These are phyloP conservation scores for Rhinogobio ventralis DNA, from an alignment of 2,797 vertebrate genomes.

Conservation along the genomic window DNA sequence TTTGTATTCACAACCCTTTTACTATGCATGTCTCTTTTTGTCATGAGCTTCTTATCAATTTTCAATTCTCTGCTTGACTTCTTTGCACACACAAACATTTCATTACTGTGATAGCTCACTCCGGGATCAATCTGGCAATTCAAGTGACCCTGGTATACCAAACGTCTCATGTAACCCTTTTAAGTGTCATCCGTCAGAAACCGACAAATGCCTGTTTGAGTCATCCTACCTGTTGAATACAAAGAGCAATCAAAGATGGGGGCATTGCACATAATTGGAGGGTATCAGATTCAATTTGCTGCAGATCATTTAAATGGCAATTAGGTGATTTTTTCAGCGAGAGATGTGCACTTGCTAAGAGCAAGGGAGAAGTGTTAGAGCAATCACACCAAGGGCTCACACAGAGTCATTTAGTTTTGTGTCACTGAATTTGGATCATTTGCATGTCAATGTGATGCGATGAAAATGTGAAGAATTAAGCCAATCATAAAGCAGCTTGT, in stretches of 20 bases:
- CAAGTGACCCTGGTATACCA: slow-evolving; percentile 36
- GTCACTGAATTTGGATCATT: slow-evolving; percentile 32
- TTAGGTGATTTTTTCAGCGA: slow-evolving; percentile 36
- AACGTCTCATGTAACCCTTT: slow-evolving; percentile 38
- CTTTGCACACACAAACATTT: slow-evolving; percentile 58
- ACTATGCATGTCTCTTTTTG: slow-evolving; percentile 53
- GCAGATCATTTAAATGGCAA: slow-evolving; percentile 46
- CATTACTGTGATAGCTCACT: slow-evolving; percentile 51
- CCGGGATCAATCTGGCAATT: slow-evolving; percentile 45
- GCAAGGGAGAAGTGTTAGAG: slow-evolving; percentile 31
- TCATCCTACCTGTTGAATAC: slow-evolving; percentile 40
- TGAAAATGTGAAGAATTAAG: slow-evolving; percentile 39
- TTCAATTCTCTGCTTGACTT: slow-evolving; percentile 65
- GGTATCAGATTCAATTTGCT: slow-evolving; percentile 45
- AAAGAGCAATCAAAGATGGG: slow-evolving; percentile 42
- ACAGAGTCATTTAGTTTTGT: slow-evolving; percentile 38
- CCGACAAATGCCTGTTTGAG: slow-evolving; percentile 12
- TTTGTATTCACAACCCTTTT: slow-evolving; percentile 62
- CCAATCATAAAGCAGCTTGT: slow-evolving; percentile 41
- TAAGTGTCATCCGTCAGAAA: slow-evolving; percentile 18
- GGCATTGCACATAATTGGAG: slow-evolving; percentile 25
- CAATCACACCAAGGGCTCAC: slow-evolving; percentile 32
- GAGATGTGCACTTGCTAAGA: slow-evolving; percentile 16
- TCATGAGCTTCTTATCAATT: slow-evolving; percentile 57
- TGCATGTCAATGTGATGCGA: slow-evolving; percentile 40